These are phyloP conservation scores for Scortum barcoo DNA, from an alignment of 2,113 vertebrate species.

Conservation along the genomic window DNA sequence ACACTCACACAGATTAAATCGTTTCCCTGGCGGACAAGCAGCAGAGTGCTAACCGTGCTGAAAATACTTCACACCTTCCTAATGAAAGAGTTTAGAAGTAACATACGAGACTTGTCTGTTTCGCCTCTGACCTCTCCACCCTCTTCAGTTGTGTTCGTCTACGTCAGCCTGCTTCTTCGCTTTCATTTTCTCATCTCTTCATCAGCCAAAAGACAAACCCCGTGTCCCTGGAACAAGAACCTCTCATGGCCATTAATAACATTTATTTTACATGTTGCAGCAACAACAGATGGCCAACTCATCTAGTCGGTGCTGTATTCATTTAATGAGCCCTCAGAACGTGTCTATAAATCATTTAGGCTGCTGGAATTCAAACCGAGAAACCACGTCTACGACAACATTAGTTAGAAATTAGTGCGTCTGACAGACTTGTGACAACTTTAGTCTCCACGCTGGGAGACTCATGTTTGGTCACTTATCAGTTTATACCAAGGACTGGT, in stretches of 20 bases:
- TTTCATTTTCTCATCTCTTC: slow-evolving; percentile 18
- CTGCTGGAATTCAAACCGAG: slow-evolving; percentile 28
- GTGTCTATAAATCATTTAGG: slow-evolving; percentile 45
- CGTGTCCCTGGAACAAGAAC: slow-evolving; percentile 20
- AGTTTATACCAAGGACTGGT: slow-evolving; percentile 17
- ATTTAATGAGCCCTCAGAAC: slow-evolving; percentile 48
- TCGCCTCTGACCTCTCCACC: neutral
- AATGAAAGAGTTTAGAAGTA: slow-evolving; percentile 21
- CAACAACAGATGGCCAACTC: slow-evolving; percentile 51
- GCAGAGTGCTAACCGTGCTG: neutral
- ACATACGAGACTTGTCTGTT: neutral
- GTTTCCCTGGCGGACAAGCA: neutral
- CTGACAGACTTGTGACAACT: neutral
- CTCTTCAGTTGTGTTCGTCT: neutral
- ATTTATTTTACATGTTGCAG: slow-evolving; percentile 49
- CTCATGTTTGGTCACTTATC: slow-evolving; percentile 13
- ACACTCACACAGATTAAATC: neutral
- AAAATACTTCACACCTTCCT: slow-evolving; percentile 3
- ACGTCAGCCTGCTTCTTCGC: neutral
- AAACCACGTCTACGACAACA: neutral
- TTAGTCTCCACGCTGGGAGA: neutral
- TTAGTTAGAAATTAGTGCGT: neutral
- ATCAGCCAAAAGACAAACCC: slow-evolving; percentile 9
- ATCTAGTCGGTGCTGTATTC: slow-evolving; percentile 26
- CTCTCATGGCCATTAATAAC: slow-evolving; percentile 47